Conservation (phyloP, 2,888 invertebrate genomes). For the Drosophila tanythrix region DNA sequence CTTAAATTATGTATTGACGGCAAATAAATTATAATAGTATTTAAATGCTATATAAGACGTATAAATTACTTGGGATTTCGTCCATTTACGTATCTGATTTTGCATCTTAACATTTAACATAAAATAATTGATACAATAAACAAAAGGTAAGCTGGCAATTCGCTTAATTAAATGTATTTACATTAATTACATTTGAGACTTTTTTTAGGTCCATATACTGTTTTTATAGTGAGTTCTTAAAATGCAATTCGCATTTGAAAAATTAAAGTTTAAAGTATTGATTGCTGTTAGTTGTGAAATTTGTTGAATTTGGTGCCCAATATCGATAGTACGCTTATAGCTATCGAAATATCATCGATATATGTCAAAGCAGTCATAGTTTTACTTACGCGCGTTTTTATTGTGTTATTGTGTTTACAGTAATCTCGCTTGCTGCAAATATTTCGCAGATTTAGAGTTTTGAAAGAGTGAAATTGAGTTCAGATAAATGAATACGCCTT, state of each 20-base stretch:
- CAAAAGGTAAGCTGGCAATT: no score
- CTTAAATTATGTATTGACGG: no score
- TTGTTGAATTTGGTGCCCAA: neutral
- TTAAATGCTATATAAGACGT: neutral
- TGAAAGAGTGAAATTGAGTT: neutral
- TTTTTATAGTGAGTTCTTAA: neutral
- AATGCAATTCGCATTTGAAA: neutral
- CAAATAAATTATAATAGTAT: no score
- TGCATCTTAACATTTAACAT: neutral
- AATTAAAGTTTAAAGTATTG: no score
- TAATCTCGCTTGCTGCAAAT: neutral
- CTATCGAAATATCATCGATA: slow-evolving; percentile 21
- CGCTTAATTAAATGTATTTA: neutral
- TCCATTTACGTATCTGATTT: neutral
- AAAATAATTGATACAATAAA: neutral
- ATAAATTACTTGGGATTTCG: neutral
- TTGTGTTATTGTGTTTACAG: no score
- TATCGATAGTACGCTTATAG: neutral
- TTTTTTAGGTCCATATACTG: neutral
- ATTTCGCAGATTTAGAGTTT: no score
- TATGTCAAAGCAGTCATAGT: neutral
- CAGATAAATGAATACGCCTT: slow-evolving; percentile 45
- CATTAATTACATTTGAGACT: neutral
- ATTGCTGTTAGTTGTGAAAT: neutral
- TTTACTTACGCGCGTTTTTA: slow-evolving; percentile 16